phyloP scores from a whole-genome alignment of 2,888 invertebrate genomes.

The Hydrotaea diabolus region DNA sequence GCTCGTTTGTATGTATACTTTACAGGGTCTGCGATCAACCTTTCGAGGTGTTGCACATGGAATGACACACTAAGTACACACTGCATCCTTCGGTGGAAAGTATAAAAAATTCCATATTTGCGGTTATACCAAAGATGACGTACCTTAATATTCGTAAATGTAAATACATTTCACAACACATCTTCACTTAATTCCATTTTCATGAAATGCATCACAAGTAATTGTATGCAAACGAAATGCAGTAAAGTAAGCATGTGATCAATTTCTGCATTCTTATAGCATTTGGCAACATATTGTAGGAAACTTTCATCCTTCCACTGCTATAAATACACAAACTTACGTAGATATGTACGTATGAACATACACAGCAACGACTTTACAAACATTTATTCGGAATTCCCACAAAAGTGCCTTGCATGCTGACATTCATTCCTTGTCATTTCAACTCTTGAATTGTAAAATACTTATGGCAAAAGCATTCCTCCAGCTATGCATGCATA shows the following conservation, averaged over 20 bases:
- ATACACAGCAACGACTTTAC: background rate
- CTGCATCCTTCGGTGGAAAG: too few relatives aligned
- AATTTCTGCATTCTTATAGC: background rate
- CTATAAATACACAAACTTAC: background rate
- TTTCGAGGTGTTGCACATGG: too few relatives aligned
- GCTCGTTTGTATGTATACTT: too few relatives aligned
- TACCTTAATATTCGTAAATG: too few relatives aligned
- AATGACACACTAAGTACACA: too few relatives aligned
- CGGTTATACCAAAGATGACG: too few relatives aligned
- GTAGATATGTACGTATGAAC: background rate
- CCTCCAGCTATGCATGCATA: background rate
- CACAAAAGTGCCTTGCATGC: background rate
- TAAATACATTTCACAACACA: too few relatives aligned
- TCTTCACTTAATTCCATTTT: background rate
- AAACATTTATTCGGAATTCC: background rate
- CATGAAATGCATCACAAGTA: background rate
- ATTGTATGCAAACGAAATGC: slow-evolving; percentile 9
- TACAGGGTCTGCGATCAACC: too few relatives aligned
- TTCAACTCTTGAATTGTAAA: background rate
- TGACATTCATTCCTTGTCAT: background rate
- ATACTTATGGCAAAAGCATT: background rate
- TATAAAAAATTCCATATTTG: too few relatives aligned
- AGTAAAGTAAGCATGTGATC: background rate
- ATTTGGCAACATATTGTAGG: slow-evolving; percentile 5
- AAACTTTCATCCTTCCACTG: background rate